Evolutionary conservation across 2,888 invertebrate genomes (phyloP), one percentile per base, ranked within the genome.

Genomic region (Balanococcus diminutus): DNA sequence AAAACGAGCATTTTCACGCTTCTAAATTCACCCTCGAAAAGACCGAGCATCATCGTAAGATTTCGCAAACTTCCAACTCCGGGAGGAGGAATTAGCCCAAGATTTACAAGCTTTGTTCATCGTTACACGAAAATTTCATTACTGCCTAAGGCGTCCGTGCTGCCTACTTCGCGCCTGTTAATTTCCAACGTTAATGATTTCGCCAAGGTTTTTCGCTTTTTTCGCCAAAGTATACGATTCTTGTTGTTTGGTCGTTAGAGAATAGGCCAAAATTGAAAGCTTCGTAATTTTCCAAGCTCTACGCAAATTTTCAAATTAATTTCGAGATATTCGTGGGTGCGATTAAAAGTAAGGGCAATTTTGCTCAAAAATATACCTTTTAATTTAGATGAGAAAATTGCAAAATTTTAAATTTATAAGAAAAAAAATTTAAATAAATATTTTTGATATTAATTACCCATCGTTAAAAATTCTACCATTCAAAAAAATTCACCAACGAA

Each of bases 121-220:
- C 32, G 72, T 28, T n/a, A 72, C 72, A 72, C 72, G 72, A 72
- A 72, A 72, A 72, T 72, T 72, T 72, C 72, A 72, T 72, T 72
- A 72, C 6, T 6, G 31, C 25, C 72, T 28, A 0, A 16, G 31
- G 31, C 31, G n/a, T 72, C 32, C 31, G 25, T 72, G 31, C 5
- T 32, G 72, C 32, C 72, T 6, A 32, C 16, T 72, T n/a, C 32
- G 72, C 8, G 72, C 22, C 61, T 25, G 61, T 61, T 61, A 61
- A 61, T 25, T 61, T 11, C 25, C 14, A 61, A 22, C 61, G 61
- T 61, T 61, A 61, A 61, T 25, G 61, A 61, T 61, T 61, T 61
- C 61, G 61, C 3, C 56, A 11, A 61, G 61, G 22, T 61, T 61
- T 25, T 61, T 61, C 16, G 6, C 16, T 11, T 2, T 2, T 42